These are phyloP conservation scores for Thymallus thymallus DNA, from an alignment of 2,113 vertebrate genomes.

Conservation along the genomic window DNA sequence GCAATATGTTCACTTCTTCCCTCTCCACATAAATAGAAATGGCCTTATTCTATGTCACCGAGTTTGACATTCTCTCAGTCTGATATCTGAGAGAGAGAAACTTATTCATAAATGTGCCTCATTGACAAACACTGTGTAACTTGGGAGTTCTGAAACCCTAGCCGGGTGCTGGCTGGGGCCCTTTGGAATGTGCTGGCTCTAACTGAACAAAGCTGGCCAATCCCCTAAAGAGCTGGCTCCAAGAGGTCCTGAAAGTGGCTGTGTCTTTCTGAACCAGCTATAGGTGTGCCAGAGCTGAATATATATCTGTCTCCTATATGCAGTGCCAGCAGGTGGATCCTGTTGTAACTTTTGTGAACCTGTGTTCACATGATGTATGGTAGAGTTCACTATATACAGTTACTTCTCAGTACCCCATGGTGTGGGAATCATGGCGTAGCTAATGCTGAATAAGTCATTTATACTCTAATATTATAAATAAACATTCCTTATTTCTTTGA, in stretches of 20 bases:
- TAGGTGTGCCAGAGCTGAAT: constrained; percentile 17
- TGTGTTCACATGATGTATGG: not conserved
- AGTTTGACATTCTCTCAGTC: not conserved
- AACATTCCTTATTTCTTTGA: not conserved
- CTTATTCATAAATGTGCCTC: constrained; percentile 47
- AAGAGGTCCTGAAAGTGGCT: constrained; percentile 14
- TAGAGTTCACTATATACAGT: not conserved
- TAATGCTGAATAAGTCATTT: not conserved
- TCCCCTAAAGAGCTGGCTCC: constrained; percentile 12
- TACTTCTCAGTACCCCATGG: not conserved
- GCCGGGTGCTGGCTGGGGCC: constrained; percentile 32
- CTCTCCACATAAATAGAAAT: constrained; percentile 34
- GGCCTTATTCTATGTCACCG: constrained; percentile 25
- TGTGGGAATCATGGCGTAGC: not conserved
- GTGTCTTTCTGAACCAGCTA: constrained; percentile 2
- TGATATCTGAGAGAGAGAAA: constrained; percentile 28
- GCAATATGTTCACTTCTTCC: constrained; percentile 6
- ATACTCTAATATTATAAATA: not conserved
- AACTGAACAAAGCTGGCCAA: not conserved
- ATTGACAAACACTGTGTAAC: constrained; percentile 54
- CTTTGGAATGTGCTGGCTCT: constrained; percentile 19
- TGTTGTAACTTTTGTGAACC: not conserved
- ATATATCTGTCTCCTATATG: constrained; percentile 5
- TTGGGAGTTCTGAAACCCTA: constrained; percentile 54
- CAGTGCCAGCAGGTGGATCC: not conserved